Percentiles rank a stretch among this genome's conserved stretches.
phyloP scores from a whole-genome alignment of 1,140 invertebrate genomes.

The Branchinecta lynchi region DNA sequence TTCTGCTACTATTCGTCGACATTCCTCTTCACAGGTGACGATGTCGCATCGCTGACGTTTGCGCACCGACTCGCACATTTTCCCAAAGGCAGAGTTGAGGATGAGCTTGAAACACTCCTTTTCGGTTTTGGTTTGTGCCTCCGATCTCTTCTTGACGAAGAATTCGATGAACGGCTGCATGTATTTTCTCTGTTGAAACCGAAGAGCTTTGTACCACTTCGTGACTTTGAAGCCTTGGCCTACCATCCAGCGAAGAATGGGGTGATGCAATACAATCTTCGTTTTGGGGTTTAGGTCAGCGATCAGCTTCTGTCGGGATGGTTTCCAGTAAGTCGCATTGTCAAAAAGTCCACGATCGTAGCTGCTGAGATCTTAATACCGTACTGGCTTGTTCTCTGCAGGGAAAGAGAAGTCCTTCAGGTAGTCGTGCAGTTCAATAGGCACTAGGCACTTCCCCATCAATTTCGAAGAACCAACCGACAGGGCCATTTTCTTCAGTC shows the following conservation, averaged over 20 bases:
- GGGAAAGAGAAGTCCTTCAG: neutral
- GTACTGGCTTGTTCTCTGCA: neutral
- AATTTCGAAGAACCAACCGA: neutral
- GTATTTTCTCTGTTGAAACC: neutral
- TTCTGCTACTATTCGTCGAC: neutral
- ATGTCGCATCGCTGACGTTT: neutral
- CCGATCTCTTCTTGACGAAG: neutral
- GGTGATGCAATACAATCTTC: too few relatives aligned
- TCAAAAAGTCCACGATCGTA: neutral
- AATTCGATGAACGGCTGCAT: neutral
- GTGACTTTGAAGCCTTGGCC: neutral
- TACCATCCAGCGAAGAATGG: too few relatives aligned
- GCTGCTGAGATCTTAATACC: neutral
- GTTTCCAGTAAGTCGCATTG: neutral
- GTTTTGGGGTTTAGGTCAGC: neutral
- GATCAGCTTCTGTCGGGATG: neutral
- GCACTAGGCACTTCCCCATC: neutral
- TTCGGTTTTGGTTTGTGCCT: neutral
- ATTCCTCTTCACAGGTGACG: neutral
- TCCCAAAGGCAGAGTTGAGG: neutral
- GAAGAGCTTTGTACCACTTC: neutral
- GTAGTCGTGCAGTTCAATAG: neutral
- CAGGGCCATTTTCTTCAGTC: neutral
- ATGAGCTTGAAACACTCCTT: neutral
- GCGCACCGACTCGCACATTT: neutral